Base-by-base conservation (phyloP, 2,888 invertebrate species). In the Ceriagrion tenellum region DNA sequence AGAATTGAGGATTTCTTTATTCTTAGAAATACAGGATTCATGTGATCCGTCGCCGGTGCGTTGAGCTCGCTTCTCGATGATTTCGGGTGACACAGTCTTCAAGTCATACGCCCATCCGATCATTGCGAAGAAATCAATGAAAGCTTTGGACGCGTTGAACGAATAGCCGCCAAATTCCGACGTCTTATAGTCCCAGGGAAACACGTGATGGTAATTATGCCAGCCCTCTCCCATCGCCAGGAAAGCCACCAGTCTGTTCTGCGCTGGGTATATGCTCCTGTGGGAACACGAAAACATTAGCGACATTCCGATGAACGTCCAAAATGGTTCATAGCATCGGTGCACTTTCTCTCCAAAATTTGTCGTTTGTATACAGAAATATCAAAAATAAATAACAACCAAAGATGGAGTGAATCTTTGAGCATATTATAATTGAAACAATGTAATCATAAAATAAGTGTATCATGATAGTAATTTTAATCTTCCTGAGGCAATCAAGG, bases 201-300 rank as follows among this genome's bases (percentile, higher is more conserved):
- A 97, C 16, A 96, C 97, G 96, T 97, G 97, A 96, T 97, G 97
- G 96, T 97, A 97, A 96, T 97, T 97, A 96, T 97, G 97, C 96
- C 97, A 97, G 26, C 97, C 97, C 96, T 96, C 96, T 13, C 96
- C 96, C 88, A 96, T 95, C n/a, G 96, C 96, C 93, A 96, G 63
- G 18, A 97, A 95, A 1, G 97, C 96, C 13, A 97, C 97, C 13
- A 96, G 95, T 40, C 96, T 95, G 95, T 97, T 97, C 96, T 97
- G 97, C 3, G 96, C 96, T 6, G 97, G 97, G 95, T 23, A 69
- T 56, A 95, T 95, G 16, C 55, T 56, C 88, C 95, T 95, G 56
- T 20, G 69, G 35, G 26, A 16, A n/a, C 20, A 59, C 18, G 59
- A 91, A 1, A 81, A 3, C 30, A 59, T 59, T 35, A 26, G 18